Conservation (phyloP, 2,888 invertebrate species). For the Rugalucina vietnamica region DNA sequence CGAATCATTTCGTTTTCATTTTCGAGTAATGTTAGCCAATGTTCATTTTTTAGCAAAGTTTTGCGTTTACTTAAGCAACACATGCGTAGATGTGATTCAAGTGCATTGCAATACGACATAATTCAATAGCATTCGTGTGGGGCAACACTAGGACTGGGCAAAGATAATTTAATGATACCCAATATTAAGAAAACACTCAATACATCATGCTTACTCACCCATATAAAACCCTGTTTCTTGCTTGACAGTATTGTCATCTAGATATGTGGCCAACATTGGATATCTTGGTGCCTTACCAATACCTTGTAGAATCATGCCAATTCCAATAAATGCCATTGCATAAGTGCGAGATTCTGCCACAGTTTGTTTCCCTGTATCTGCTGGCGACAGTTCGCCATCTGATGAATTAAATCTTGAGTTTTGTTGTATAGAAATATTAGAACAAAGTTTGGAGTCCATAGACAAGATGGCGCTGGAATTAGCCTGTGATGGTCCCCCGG, state of each 20-base stretch:
- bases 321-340: slow-evolving; percentile 55
- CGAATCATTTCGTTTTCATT: too few relatives aligned
- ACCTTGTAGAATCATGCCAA: slow-evolving; percentile 67
- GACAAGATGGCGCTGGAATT: background rate
- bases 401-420: background rate
- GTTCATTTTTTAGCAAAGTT: too few relatives aligned
- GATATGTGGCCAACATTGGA: slow-evolving; percentile 57
- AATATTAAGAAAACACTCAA: too few relatives aligned
- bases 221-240: slow-evolving; percentile 61
- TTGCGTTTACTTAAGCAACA: too few relatives aligned
- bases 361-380: slow-evolving; percentile 9
- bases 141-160: too few relatives aligned
- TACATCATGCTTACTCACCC: too few relatives aligned
- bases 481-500: background rate
- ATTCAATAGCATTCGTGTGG: too few relatives aligned
- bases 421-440: background rate
- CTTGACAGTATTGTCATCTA: slow-evolving; percentile 62
- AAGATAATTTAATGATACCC: too few relatives aligned
- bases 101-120: too few relatives aligned
- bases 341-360: slow-evolving; percentile 3
- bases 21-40: too few relatives aligned
- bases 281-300: slow-evolving; percentile 61
- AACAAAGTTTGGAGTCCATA: background rate
- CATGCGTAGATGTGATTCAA: too few relatives aligned
- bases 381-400: background rate